phyloP scores from a whole-genome alignment of 2,113 vertebrate genomes.

The Corydoras maculifer region DNA sequence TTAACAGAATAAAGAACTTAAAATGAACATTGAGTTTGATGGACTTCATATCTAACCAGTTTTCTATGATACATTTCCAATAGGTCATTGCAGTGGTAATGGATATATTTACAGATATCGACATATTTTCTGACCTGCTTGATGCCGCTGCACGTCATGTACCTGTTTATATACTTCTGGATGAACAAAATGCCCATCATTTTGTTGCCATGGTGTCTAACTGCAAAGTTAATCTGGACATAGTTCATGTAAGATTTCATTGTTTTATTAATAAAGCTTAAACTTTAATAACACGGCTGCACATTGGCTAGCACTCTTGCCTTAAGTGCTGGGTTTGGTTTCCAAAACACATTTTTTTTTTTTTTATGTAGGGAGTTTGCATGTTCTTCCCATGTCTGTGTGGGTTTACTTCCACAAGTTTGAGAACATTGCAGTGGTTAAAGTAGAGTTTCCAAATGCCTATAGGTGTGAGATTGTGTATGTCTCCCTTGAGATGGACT shows the following conservation, averaged over 20 bases:
- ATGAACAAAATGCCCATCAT: constrained; percentile 81
- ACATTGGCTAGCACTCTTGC: too few relatives aligned
- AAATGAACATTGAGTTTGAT: not conserved
- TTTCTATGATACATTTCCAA: constrained; percentile 24
- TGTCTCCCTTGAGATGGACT: too few relatives aligned
- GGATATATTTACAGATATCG: constrained; percentile 92
- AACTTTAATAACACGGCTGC: too few relatives aligned
- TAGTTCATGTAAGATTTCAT: constrained; percentile 73
- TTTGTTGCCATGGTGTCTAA: constrained; percentile 85
- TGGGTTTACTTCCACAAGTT: too few relatives aligned
- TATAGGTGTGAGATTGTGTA: too few relatives aligned
- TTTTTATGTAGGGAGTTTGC: too few relatives aligned
- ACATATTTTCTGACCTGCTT: constrained; percentile 85
- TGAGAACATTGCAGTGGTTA: too few relatives aligned
- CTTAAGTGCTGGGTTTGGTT: too few relatives aligned
- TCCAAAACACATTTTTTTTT: too few relatives aligned
- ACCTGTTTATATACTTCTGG: constrained; percentile 91
- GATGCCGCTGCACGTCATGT: constrained; percentile 80
- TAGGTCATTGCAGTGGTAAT: constrained; percentile 95
- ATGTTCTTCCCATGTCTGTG: too few relatives aligned
- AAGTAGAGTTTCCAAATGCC: too few relatives aligned
- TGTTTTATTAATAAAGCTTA: not conserved
- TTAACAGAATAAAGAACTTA: too few relatives aligned
- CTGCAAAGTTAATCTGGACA: constrained; percentile 85
- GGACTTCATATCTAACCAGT: not conserved